These are phyloP conservation scores for Agonopterix arenella DNA, from an alignment of 2,888 invertebrate species.

Conservation along the genomic window DNA sequence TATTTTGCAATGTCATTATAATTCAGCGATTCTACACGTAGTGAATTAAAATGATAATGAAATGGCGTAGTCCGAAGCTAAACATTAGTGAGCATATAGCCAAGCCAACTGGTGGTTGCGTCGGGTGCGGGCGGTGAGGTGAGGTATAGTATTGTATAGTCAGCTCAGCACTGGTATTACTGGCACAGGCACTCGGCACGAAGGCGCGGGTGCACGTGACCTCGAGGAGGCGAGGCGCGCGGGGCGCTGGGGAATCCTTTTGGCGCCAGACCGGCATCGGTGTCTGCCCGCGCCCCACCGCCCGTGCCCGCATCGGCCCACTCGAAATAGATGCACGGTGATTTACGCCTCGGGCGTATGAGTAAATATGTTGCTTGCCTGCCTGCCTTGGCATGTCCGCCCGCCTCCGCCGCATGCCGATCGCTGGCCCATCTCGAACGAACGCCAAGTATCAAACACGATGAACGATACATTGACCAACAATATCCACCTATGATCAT, in stretches of 20 bases:
- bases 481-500: no score
- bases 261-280: constrained; percentile 76
- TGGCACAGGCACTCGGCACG: not conserved
- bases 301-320: constrained; percentile 51
- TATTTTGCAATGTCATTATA: no score
- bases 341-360: constrained; percentile 74
- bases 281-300: constrained; percentile 63
- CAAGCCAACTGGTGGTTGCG: no score
- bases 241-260: constrained; percentile 77
- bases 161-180: no score
- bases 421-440: constrained; percentile 30
- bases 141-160: no score
- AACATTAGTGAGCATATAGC: no score
- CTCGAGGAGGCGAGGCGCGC: constrained; percentile 41
- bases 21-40: no score
- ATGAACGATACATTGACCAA: no score
- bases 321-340: constrained; percentile 75
- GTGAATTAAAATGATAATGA: no score
- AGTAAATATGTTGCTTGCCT: constrained; percentile 70
- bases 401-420: constrained; percentile 50
- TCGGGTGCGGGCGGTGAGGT: no score
- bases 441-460: not conserved
- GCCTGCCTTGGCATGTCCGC: constrained; percentile 73
- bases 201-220: constrained; percentile 29
- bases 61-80: no score